Evolutionary conservation across 2,113 vertebrate genomes (phyloP), one percentile per base, ranked within the genome.

Genomic region (Pangasianodon gigas): DNA sequence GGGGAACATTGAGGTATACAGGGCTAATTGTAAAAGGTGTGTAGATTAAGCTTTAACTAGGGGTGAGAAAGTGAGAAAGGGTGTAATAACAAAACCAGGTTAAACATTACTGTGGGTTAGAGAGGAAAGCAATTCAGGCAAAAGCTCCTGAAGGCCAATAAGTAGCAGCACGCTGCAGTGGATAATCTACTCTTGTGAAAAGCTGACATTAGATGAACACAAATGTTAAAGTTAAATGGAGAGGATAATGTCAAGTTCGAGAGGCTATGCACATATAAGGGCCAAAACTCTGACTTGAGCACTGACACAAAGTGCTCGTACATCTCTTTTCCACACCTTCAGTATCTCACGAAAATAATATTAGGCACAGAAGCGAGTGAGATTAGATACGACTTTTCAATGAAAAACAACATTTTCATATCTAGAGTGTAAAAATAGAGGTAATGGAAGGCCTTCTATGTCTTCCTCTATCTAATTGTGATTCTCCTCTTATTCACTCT

Each of bases 171-270:
- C 29, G 69, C 60, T 85, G 29, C 69, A 82, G 54, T 14, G 56
- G 80, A 89, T 80, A 89, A 89, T 69, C 41, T 84, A 71, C 79
- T 65, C 41, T 77, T 62, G 77, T 87, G 83, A 77, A 80, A 88
- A 88, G 84, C 18, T 86, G 67, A 67, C n/a, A 80, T 85, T 89
- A 65, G 16, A 83, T 84, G 81, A 92, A 52, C 62, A 84, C 19
- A 60, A 87, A 75, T 90, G 89, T 32, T 91, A 79, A 91, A 85
- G 82, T 54, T 83, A 52, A 87, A 81, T 74, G 46, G 62, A 48
- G 56, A 65, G 65, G 69, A 86, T 83, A 91, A 91, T 84, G 81
- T 88, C 24, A 48, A 41, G 54, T 67, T 74, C 52, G 37, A 82
- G 19, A 90, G 69, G 52, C 32, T 56, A 77, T 67, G 48, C 41